Conservation (phyloP, 2,888 invertebrate species). For the Hesperia comma region DNA sequence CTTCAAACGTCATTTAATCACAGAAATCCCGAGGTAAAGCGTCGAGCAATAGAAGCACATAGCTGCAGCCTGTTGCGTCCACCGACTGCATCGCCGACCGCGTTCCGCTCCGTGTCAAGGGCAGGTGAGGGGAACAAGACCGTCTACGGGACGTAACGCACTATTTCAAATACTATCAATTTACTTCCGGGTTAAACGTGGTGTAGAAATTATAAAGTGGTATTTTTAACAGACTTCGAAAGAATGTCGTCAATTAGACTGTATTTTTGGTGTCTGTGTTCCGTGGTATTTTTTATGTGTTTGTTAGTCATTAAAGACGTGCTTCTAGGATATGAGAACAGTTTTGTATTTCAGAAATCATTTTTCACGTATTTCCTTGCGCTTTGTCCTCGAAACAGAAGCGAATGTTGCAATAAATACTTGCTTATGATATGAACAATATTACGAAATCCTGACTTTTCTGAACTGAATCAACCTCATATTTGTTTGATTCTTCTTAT, state of each 20-base stretch:
- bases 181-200: no score
- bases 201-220: no score
- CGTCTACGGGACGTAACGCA: neutral
- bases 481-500: no score
- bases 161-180: neutral
- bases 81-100: neutral
- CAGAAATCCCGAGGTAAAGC: no score
- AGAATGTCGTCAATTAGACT: no score
- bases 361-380: slow-evolving; percentile 17
- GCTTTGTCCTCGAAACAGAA: slow-evolving; percentile 14
- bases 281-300: no score
- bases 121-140: neutral
- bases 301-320: slow-evolving; percentile 9
- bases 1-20: no score
- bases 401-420: slow-evolving; percentile 7
- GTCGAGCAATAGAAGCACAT: neutral
- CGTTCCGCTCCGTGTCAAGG: neutral
- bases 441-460: no score
- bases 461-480: no score
- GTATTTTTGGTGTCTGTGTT: no score
- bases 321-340: neutral
- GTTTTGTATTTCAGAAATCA: slow-evolving; percentile 2
- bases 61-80: neutral
- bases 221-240: no score
- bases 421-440: slow-evolving; percentile 8